Evolutionary conservation across 2,797 vertebrate species (phyloP).

Genomic region (Helicolenus hilgendorfi): DNA sequence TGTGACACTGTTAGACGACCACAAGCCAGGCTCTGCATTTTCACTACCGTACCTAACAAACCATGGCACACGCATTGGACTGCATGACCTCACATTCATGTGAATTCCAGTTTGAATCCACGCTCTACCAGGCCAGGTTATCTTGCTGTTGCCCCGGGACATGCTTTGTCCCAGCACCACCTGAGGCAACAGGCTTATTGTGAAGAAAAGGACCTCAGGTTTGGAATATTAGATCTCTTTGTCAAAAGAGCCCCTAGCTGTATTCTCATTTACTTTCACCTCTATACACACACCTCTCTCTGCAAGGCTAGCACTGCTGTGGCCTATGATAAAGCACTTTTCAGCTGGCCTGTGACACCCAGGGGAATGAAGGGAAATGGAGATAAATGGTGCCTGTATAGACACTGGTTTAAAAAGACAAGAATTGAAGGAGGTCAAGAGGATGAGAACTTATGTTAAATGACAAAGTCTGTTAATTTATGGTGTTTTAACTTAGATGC

Average conservation of each 20-base stretch:
- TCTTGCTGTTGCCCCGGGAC: neutral
- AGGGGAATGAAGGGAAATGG: conserved; percentile 24
- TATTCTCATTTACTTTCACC: conserved; percentile 40
- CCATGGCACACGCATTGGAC: neutral
- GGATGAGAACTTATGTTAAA: neutral
- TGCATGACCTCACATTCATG: neutral
- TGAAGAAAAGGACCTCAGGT: neutral
- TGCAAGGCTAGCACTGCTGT: conserved; percentile 27
- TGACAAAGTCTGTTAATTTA: neutral
- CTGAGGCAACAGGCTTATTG: conserved; percentile 17
- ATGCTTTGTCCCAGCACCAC: conserved; percentile 6
- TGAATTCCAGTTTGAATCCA: neutral
- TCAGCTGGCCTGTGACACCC: conserved; percentile 7
- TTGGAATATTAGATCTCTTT: conserved; percentile 10
- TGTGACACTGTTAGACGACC: neutral
- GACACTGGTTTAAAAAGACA: conserved; percentile 11
- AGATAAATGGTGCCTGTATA: conserved; percentile 40
- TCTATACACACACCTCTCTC: conserved; percentile 9
- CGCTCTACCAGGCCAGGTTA: neutral
- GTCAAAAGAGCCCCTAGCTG: neutral
- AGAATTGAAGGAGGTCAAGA: conserved; percentile 23
- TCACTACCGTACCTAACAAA: neutral
- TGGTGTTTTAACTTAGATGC: neutral
- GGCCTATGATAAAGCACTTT: conserved; percentile 55
- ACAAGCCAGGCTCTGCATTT: neutral